These are phyloP conservation scores for Pedionomus torquatus DNA, from an alignment of 2,113 vertebrate genomes.

Conservation along the genomic window DNA sequence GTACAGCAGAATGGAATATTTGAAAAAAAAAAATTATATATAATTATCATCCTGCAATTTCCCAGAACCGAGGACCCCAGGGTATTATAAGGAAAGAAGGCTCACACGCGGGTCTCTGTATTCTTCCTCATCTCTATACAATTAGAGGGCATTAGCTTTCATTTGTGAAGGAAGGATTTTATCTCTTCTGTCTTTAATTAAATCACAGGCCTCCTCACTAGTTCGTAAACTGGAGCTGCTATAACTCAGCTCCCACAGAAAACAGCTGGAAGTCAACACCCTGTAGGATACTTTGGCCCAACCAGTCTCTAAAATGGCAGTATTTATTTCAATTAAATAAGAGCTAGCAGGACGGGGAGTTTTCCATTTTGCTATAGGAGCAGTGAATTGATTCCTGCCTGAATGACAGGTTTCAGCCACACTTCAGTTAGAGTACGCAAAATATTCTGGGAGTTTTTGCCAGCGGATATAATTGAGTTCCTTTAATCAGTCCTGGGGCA, in stretches of 20 bases:
- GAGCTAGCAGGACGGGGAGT: neutral
- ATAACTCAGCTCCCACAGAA: neutral
- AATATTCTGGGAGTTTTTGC: slow-evolving; percentile 26
- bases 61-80: neutral
- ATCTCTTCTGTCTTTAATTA: slow-evolving; percentile 50
- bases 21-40: neutral
- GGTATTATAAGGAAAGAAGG: slow-evolving; percentile 7
- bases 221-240: neutral
- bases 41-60: slow-evolving; percentile 17
- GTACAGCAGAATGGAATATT: neutral
- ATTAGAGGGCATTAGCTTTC: slow-evolving; percentile 25
- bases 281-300: neutral
- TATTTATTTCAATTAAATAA: slow-evolving; percentile 27
- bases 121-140: neutral
- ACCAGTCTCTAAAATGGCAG: neutral
- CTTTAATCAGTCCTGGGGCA: neutral
- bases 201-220: slow-evolving; percentile 6
- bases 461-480: slow-evolving; percentile 23
- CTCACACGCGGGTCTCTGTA: neutral
- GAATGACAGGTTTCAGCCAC: slow-evolving; percentile 42
- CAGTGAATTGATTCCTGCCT: slow-evolving; percentile 4
- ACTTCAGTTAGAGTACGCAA: slow-evolving; percentile 28
- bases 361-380: neutral
- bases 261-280: neutral
- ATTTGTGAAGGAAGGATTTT: slow-evolving; percentile 30